These are phyloP conservation scores for Trichacis sp. DNA, from an alignment of 2,888 invertebrate species.

Conservation along the genomic window DNA sequence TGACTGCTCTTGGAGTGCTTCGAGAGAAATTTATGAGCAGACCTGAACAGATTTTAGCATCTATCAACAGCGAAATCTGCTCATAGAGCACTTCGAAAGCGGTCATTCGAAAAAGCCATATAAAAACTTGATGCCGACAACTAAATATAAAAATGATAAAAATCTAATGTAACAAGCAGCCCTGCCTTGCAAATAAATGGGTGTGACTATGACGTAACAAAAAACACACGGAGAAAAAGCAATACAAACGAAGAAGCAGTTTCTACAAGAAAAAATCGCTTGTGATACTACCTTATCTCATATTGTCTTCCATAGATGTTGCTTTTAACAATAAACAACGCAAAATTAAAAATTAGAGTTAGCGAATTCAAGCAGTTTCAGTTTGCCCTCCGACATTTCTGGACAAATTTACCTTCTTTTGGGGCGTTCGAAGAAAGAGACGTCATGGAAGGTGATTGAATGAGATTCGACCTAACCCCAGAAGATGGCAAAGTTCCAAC, in stretches of 20 bases:
- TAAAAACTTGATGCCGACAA: neutral
- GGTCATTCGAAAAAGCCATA: too few relatives aligned
- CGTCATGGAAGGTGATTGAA: conserved; percentile 63
- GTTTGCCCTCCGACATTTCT: too few relatives aligned
- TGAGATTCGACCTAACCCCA: conserved; percentile 59
- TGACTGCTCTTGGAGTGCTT: too few relatives aligned
- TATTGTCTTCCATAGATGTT: conserved; percentile 64
- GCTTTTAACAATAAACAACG: conserved; percentile 53
- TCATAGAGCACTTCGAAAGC: too few relatives aligned
- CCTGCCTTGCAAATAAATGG: neutral
- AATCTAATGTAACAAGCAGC: neutral
- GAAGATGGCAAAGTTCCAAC: conserved; percentile 59
- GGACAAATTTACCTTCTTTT: conserved; percentile 60
- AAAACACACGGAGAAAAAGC: conserved; percentile 9
- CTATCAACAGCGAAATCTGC: too few relatives aligned
- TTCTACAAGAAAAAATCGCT: conserved; percentile 12
- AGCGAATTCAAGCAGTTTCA: too few relatives aligned
- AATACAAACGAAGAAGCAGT: conserved; percentile 22
- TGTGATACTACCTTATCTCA: conserved; percentile 60
- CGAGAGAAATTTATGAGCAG: too few relatives aligned
- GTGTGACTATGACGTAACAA: conserved; percentile 12
- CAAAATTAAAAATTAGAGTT: too few relatives aligned
- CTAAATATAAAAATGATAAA: neutral
- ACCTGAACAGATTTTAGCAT: too few relatives aligned
- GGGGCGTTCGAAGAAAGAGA: conserved; percentile 60